phyloP scores from a whole-genome alignment of 2,888 invertebrate species.

The Crematogaster levior region DNA sequence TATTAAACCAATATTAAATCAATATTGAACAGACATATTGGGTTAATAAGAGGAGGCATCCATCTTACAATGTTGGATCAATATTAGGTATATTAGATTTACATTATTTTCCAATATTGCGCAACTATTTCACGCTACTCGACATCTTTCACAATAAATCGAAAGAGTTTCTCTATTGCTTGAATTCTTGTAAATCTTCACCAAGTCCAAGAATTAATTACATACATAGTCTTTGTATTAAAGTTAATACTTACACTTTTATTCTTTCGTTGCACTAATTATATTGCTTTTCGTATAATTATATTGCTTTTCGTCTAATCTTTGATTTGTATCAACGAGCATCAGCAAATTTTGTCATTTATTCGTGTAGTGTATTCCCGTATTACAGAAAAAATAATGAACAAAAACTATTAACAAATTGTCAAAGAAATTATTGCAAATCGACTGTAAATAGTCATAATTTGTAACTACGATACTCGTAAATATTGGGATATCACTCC shows the following conservation, averaged over 20 bases:
- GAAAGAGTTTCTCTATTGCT: background rate
- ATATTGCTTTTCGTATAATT: background rate
- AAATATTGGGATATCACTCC: background rate
- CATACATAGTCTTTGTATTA: background rate
- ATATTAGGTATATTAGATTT: too few relatives aligned
- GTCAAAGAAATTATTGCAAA: background rate
- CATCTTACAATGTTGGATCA: too few relatives aligned
- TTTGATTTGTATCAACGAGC: background rate
- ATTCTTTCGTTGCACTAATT: background rate
- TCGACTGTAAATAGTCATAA: constrained; percentile 1
- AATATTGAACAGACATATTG: too few relatives aligned
- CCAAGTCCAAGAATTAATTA: background rate
- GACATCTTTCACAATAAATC: too few relatives aligned
- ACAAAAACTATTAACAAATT: background rate
- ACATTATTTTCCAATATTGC: too few relatives aligned
- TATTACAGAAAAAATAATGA: background rate
- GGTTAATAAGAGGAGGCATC: too few relatives aligned
- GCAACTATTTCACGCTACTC: too few relatives aligned
- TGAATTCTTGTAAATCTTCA: background rate
- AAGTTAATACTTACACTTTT: constrained; percentile 20
- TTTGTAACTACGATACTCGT: background rate
- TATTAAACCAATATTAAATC: too few relatives aligned
- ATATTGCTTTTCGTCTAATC: too few relatives aligned
- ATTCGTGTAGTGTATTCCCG: background rate
- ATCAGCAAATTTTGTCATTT: background rate